Evolutionary conservation across 1,140 invertebrate species (phyloP).

Genomic region (Micrasema minimum): DNA sequence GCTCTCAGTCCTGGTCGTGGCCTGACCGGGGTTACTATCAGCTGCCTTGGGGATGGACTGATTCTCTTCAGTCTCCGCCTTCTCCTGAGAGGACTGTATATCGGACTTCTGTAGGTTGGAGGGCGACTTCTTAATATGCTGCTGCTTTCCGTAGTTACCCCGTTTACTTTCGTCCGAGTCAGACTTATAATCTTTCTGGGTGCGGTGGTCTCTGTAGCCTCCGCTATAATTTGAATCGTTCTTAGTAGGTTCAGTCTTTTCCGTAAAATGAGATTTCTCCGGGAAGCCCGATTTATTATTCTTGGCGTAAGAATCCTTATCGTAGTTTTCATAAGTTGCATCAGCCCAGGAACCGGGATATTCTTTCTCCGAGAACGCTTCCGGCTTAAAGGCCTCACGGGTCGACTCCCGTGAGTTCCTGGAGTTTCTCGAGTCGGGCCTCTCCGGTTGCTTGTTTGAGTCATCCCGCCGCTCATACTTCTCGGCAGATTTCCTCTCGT

Average conservation of each 20-base stretch:
- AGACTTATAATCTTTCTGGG: slow-evolving; percentile 48
- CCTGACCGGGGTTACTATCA: neutral
- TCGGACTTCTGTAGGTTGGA: slow-evolving; percentile 36
- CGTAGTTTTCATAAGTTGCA: slow-evolving; percentile 60
- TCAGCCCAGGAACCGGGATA: slow-evolving; percentile 59
- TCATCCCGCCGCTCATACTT: slow-evolving; percentile 53
- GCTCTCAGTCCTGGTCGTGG: slow-evolving; percentile 45
- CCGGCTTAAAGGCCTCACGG: slow-evolving; percentile 56
- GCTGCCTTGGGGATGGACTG: slow-evolving; percentile 13
- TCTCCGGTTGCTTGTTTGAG: slow-evolving; percentile 63
- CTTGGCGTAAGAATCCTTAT: slow-evolving; percentile 40
- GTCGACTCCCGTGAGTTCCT: slow-evolving; percentile 65
- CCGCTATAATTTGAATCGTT: slow-evolving; percentile 32
- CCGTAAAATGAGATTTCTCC: slow-evolving; percentile 38
- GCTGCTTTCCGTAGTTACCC: slow-evolving; percentile 29
- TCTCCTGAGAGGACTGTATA: slow-evolving; percentile 22
- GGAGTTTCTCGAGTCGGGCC: slow-evolving; percentile 67
- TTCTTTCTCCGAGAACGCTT: slow-evolving; percentile 43
- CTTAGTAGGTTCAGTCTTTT: slow-evolving; percentile 44
- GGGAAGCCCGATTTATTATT: slow-evolving; percentile 29
- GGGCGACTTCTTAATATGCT: slow-evolving; percentile 32
- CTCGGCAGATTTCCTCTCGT: slow-evolving; percentile 45
- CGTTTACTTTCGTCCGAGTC: slow-evolving; percentile 49
- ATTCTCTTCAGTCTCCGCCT: slow-evolving; percentile 14
- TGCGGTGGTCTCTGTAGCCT: slow-evolving; percentile 40